A percentile compares a stretch with the other conserved stretches of the same genome.
Conservation (phyloP, 1,140 invertebrate species). For the Scylla paramamosain region DNA sequence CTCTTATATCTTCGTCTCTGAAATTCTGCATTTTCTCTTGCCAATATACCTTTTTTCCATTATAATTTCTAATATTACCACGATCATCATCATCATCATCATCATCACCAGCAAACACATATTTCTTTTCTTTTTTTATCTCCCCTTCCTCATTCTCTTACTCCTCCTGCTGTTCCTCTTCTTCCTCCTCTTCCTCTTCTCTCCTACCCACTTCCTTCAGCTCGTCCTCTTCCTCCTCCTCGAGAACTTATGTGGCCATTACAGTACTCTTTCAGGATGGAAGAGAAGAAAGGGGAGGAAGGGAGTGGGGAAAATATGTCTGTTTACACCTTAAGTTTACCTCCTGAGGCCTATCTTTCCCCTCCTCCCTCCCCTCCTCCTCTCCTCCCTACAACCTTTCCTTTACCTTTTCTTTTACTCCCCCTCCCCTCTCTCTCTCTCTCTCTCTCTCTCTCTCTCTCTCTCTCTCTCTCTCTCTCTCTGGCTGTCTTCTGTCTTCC, state of each 20-base stretch:
- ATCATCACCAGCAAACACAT: neutral
- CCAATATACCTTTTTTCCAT: no score
- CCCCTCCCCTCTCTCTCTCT: neutral
- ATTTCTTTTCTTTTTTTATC: neutral
- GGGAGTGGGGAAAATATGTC: conserved; percentile 30
- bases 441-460: conserved; percentile 25
- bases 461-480: conserved; percentile 1
- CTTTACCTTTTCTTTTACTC: neutral
- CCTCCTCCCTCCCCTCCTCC: neutral
- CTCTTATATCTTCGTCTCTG: neutral
- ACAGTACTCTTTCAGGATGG: conserved; percentile 38
- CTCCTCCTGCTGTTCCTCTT: neutral
- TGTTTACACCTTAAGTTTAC: conserved; percentile 8
- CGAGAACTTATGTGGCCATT: neutral
- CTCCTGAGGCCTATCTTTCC: neutral
- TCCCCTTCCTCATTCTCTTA: neutral
- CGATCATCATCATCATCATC: neutral
- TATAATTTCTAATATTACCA: neutral
- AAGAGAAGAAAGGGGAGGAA: neutral
- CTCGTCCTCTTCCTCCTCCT: neutral
- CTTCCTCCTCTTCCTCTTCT: neutral
- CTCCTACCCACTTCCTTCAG: no score
- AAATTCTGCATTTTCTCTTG: no score
- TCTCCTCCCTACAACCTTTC: neutral
- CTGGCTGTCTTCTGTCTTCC: neutral